These are phyloP conservation scores for Callionymus lyra DNA, from an alignment of 2,113 vertebrate genomes.

Conservation along the genomic window DNA sequence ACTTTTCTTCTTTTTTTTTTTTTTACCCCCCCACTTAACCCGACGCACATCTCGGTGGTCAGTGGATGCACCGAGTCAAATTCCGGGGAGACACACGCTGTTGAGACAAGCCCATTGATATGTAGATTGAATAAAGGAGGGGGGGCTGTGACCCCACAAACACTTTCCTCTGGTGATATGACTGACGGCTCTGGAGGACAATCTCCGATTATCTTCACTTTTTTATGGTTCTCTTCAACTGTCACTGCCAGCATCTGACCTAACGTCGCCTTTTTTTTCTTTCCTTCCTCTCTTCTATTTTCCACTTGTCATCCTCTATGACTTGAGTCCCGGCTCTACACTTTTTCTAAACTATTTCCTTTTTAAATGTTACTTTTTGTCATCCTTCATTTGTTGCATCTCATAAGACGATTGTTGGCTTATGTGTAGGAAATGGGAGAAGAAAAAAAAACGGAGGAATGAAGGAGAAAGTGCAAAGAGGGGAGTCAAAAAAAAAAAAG, in stretches of 20 bases:
- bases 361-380: slow-evolving; percentile 6
- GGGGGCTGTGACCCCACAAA: slow-evolving; percentile 19
- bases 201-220: slow-evolving; percentile 10
- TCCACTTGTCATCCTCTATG: slow-evolving; percentile 9
- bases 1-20: slow-evolving; percentile 17
- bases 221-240: slow-evolving; percentile 10
- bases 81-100: slow-evolving; percentile 31
- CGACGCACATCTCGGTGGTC: slow-evolving; percentile 21
- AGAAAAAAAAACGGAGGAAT: slow-evolving; percentile 1
- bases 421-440: slow-evolving; percentile 8
- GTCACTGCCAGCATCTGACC: slow-evolving; percentile 12
- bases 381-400: slow-evolving; percentile 24
- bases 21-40: too few relatives aligned
- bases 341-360: neutral
- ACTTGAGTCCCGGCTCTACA: slow-evolving; percentile 4
- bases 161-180: slow-evolving; percentile 17
- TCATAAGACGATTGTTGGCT: slow-evolving; percentile 25
- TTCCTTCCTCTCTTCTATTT: slow-evolving; percentile 10
- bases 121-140: slow-evolving; percentile 41
- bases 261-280: slow-evolving; percentile 1
- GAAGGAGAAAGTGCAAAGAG: slow-evolving; percentile 2
- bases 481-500: neutral
- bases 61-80: slow-evolving; percentile 18
- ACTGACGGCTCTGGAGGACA: slow-evolving; percentile 18
- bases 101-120: slow-evolving; percentile 45